Evolutionary conservation across 2,888 invertebrate genomes (phyloP), one percentile per base, ranked within the genome.

Genomic region (Periphyllus acericola): DNA sequence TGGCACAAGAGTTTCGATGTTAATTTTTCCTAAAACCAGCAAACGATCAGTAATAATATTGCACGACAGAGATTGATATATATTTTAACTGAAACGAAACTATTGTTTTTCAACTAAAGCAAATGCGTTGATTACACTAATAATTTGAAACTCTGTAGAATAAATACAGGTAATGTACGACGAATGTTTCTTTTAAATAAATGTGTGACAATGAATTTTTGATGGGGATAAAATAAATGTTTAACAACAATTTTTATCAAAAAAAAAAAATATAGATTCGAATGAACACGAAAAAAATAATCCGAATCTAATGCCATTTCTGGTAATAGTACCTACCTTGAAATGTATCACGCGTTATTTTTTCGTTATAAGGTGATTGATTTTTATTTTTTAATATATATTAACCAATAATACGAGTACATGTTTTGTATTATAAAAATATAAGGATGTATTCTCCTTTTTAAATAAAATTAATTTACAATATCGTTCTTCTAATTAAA

Each of bases 221-320:
- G 68, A 8, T 29, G 14, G 68, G 29, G 29, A 68, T 68, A 29
- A 29, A 68, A 68, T 68, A 68, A 29, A 68, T 25, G 29, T 68
- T 29, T 25, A 68, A 60, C 60, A 9, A 29, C 29, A 5, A 68
- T 68, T 68, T 29, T 29, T 25, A 29, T 29, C 29, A 4, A 68
- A 29, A 68, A 68, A 68, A 29, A 29, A 68, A 68, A 60, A 60
- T n/a, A 11, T 68, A 68, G 25, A n/a, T n/a, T 68, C 68, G 29
- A 71, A 32, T 71, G 14, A 2, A 4, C 46, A 46, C 17, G 32
- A 75, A 83, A 83, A 60, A 83, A 83, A 60, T 29, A 21, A 75
- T 75, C 36, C 83, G 75, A 75, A 83, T 75, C 83, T 40, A 83
- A 83, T 83, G 40, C 21, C 25, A 66, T 75, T 40, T 83, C n/a